phyloP scores from a whole-genome alignment of 2,888 invertebrate species.

The Petrophora chlorosata region DNA sequence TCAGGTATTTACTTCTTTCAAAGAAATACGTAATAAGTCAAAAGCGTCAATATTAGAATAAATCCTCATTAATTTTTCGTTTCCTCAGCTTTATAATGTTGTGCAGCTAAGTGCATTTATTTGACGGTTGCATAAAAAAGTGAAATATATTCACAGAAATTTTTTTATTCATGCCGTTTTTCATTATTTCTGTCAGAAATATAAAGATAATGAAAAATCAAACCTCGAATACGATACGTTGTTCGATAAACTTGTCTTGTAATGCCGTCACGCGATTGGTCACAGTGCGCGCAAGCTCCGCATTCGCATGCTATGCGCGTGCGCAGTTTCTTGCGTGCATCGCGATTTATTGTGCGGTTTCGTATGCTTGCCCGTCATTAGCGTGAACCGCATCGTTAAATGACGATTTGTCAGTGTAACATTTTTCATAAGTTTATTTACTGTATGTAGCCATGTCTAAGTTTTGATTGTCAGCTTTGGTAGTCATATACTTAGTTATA shows the following conservation, averaged over 20 bases:
- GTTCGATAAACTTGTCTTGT: slow-evolving; percentile 35
- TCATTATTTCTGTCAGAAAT: neutral
- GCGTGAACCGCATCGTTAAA: slow-evolving; percentile 60
- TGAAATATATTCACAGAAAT: too few species aligned
- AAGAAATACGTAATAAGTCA: too few species aligned
- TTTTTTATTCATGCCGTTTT: too few species aligned
- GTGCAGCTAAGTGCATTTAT: too few species aligned
- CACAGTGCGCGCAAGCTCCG: slow-evolving; percentile 34
- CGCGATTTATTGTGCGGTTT: slow-evolving; percentile 67
- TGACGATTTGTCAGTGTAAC: slow-evolving; percentile 38
- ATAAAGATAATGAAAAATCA: slow-evolving; percentile 21
- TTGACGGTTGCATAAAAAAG: too few species aligned
- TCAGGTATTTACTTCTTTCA: too few species aligned
- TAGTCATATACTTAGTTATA: too few species aligned
- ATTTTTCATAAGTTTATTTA: slow-evolving; percentile 3
- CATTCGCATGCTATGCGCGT: slow-evolving; percentile 35
- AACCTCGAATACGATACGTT: slow-evolving; percentile 18
- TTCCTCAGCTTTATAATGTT: too few species aligned
- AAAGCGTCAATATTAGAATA: too few species aligned
- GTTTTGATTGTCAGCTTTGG: too few species aligned
- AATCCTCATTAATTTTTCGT: too few species aligned
- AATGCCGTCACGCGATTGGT: slow-evolving; percentile 33
- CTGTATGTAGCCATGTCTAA: neutral
- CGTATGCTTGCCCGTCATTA: slow-evolving; percentile 66
- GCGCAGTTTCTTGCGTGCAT: slow-evolving; percentile 40